Conservation (phyloP, 2,797 vertebrate genomes). For the Psittacula echo region DNA sequence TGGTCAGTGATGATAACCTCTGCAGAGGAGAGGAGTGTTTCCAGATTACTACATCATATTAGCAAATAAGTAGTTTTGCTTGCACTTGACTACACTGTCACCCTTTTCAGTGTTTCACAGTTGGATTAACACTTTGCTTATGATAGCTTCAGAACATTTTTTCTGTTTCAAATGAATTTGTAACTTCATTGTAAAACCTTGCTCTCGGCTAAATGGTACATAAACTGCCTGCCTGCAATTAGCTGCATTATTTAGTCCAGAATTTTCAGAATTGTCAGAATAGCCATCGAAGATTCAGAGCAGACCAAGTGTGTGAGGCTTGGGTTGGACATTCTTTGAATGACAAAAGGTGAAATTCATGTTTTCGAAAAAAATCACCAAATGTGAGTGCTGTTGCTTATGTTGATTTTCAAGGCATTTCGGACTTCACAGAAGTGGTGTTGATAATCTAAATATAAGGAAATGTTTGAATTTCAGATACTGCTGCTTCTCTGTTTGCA, state of each 20-base stretch:
- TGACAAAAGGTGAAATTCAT: not conserved
- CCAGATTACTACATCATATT: not conserved
- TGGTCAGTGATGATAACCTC: conserved; percentile 48
- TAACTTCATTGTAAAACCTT: not conserved
- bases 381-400: not conserved
- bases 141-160: not conserved
- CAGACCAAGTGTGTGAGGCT: not conserved
- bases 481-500: not conserved
- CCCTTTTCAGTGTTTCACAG: not conserved
- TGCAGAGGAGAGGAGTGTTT: conserved; percentile 23
- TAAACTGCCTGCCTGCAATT: not conserved
- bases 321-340: not conserved
- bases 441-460: not conserved
- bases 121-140: not conserved
- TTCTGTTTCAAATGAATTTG: not conserved
- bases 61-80: not conserved
- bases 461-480: not conserved
- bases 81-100: not conserved
- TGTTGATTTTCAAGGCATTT: not conserved
- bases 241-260: not conserved
- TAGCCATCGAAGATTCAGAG: not conserved
- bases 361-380: not conserved
- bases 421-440: not conserved
- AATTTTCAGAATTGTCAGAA: not conserved
- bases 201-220: not conserved